Evolutionary conservation across 2,797 vertebrate species (phyloP), one percentile per base, ranked within the genome.

Genomic region (Cryptoprocta ferox): DNA sequence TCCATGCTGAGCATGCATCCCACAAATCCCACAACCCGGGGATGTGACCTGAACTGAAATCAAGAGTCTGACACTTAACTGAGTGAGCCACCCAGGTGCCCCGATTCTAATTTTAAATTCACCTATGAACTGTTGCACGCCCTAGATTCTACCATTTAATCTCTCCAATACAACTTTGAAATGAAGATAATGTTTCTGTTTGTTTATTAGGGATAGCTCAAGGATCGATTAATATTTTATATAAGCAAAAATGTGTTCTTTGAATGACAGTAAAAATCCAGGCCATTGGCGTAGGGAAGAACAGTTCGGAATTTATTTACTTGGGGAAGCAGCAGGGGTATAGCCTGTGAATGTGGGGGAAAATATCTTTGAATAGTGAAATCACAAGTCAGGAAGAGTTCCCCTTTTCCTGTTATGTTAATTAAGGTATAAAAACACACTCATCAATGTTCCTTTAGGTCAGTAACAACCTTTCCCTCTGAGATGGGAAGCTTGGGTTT

Each of bases 101-200:
- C 28, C 85, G 10, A 63, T 80, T 85, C 83, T 68, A 50, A 76
- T 89, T 89, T 97, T 89, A 89, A 94, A 32, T 81, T 92, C 26
- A 45, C 8, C 30, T n/a, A 32, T 70, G 30, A 79, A 42, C 53
- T 70, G 11, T 70, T 86, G 14, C 39, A 83, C 50, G 15, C 53
- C 82, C 65, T 83, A 45, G 80, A 76, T n/a, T 76, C 30, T 30
- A 30, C 24, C 19, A 63, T 84, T 96, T 93, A 82, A 66, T 56
- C 32, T 79, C 78, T 80, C 6, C 70, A 61, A 53, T 76, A 30
- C 73, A 66, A 82, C 87, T 79, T 78, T 68, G 26, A 94, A 80
- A 91, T 76, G 48, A 93, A 84, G 53, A 48, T 42, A 56, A 48
- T 59, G 32, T 93, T 87, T 76, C 35, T 90, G 15, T 83, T 92